Conservation (phyloP, 2,797 vertebrate genomes). For the Lophotriccus pileatus region DNA sequence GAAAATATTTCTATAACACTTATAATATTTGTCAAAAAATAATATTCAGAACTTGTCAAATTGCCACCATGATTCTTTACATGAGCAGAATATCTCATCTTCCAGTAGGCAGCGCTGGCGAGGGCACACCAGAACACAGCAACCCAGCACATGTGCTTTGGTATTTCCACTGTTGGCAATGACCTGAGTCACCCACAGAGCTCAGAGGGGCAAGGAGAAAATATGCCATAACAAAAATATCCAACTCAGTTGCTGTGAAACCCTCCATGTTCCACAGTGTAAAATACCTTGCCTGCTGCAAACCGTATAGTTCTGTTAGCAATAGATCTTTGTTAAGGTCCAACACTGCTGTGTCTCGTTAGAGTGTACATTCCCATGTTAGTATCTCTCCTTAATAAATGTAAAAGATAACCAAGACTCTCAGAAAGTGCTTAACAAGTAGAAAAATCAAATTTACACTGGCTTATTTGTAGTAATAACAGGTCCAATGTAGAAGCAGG, state of each 20-base stretch:
- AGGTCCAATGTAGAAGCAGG: background rate
- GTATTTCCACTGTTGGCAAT: background rate
- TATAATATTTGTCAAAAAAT: conserved; percentile 58
- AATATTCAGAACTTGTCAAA: conserved; percentile 47
- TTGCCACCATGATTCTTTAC: conserved; percentile 38
- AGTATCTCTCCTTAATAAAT: background rate
- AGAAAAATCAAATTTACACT: background rate
- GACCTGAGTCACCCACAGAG: background rate
- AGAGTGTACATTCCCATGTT: background rate
- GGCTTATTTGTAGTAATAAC: background rate
- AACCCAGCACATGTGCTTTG: background rate
- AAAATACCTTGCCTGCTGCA: background rate
- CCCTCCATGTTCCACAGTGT: background rate
- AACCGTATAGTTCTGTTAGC: background rate
- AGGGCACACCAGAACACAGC: background rate
- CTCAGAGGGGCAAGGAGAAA: background rate
- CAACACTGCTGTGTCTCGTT: background rate
- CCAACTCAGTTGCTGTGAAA: background rate
- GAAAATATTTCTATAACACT: conserved; percentile 70
- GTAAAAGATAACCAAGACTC: background rate
- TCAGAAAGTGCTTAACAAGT: background rate
- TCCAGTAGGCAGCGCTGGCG: background rate
- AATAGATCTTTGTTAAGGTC: background rate
- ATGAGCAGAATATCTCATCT: background rate
- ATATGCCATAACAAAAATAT: background rate